Percentiles rank a stretch among this genome's conserved stretches.
phyloP scores from a whole-genome alignment of 1,140 invertebrate genomes.

The Dreissena rostriformis region DNA sequence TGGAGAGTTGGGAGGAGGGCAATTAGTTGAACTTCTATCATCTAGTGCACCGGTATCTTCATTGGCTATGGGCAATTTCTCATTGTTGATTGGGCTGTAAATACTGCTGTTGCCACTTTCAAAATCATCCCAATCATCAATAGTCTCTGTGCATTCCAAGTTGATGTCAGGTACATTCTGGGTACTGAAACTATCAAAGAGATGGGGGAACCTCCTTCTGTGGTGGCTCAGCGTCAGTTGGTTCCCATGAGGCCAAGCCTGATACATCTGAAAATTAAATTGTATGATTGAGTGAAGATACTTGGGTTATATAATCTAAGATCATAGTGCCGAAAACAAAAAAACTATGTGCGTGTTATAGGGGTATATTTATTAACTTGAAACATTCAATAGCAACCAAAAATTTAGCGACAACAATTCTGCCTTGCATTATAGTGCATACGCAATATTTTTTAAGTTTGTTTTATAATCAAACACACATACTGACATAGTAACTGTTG shows the following conservation, averaged over 20 bases:
- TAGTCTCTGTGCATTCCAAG: slow-evolving; percentile 32
- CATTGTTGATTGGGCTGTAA: slow-evolving; percentile 6
- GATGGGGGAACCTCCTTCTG: neutral
- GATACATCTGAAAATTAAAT: slow-evolving; percentile 10
- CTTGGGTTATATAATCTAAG: too few relatives aligned
- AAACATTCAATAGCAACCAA: too few relatives aligned
- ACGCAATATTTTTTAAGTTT: too few relatives aligned
- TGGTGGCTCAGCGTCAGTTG: neutral
- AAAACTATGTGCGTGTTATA: too few relatives aligned
- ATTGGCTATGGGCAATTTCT: slow-evolving; percentile 13
- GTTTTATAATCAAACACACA: too few relatives aligned
- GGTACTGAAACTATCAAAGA: neutral
- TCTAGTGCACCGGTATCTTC: neutral
- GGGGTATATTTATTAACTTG: too few relatives aligned
- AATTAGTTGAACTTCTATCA: neutral
- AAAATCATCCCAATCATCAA: slow-evolving; percentile 41
- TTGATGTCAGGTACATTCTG: slow-evolving; percentile 43
- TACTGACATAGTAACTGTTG: too few relatives aligned
- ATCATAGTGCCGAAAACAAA: too few relatives aligned
- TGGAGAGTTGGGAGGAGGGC: slow-evolving; percentile 30
- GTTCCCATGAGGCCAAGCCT: neutral
- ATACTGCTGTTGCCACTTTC: slow-evolving; percentile 9
- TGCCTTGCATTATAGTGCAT: too few relatives aligned
- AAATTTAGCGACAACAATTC: too few relatives aligned
- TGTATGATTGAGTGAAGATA: neutral